Conservation (phyloP, 2,113 vertebrate genomes). For the Amazona guildingii region DNA sequence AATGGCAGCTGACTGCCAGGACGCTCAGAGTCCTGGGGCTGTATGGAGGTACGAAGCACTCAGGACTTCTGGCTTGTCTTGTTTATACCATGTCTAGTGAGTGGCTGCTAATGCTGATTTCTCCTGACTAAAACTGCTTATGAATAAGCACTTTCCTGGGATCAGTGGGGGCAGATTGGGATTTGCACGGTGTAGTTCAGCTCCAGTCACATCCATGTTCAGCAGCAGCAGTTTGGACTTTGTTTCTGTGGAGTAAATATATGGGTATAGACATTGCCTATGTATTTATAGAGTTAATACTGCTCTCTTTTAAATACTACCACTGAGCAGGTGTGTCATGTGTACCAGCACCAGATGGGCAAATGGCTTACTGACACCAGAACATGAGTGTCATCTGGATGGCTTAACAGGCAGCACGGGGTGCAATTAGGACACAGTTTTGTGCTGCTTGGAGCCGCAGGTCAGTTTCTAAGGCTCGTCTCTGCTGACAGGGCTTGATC, state of each 20-base stretch:
- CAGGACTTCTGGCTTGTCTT: accelerated
- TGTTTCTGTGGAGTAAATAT: not conserved
- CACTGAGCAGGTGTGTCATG: not conserved
- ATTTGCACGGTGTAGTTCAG: not conserved
- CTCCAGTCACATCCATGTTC: not conserved
- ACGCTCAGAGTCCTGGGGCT: not conserved
- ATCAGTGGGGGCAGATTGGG: accelerated
- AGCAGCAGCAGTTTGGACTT: not conserved
- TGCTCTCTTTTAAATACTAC: not conserved
- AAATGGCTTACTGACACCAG: not conserved
- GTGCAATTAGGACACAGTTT: not conserved
- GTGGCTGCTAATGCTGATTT: not conserved
- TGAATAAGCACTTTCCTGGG: not conserved
- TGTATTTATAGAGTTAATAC: not conserved
- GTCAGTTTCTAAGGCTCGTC: not conserved
- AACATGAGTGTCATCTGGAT: not conserved
- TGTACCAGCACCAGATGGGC: not conserved
- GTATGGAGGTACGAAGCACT: not conserved
- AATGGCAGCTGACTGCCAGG: accelerated
- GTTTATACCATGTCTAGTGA: accelerated
- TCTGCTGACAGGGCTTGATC: not conserved
- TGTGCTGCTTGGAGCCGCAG: not conserved
- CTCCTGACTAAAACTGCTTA: not conserved
- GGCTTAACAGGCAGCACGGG: accelerated
- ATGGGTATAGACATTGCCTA: no score